phyloP scores from a whole-genome alignment of 2,888 invertebrate genomes.

The Lithosia quadra region DNA sequence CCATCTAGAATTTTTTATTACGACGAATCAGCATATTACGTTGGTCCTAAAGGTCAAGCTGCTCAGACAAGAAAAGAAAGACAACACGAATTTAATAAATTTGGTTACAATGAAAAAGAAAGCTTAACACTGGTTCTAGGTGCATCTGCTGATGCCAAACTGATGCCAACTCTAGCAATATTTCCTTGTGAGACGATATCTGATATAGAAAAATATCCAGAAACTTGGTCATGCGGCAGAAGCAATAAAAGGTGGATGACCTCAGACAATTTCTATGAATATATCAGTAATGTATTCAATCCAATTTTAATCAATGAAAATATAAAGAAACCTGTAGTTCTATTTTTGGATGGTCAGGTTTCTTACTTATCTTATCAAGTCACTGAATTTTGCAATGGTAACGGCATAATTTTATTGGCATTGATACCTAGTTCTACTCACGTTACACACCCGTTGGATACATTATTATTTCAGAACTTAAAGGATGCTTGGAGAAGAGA shows the following conservation, averaged over 20 bases:
- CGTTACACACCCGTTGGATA: constrained; percentile 13
- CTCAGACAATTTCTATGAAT: constrained; percentile 25
- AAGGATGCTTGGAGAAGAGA: constrained; percentile 19
- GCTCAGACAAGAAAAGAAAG: constrained; percentile 16
- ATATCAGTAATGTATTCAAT: constrained; percentile 22
- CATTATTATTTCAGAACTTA: constrained; percentile 27
- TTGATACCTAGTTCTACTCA: constrained; percentile 26
- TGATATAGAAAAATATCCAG: constrained; percentile 21
- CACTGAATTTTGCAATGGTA: constrained; percentile 24
- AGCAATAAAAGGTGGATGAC: constrained; percentile 31
- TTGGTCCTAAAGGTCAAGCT: constrained; percentile 21
- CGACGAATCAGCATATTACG: constrained; percentile 24
- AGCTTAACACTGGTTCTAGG: constrained; percentile 21
- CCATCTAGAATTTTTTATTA: constrained; percentile 24
- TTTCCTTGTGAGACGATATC: constrained; percentile 26
- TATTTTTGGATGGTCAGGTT: constrained; percentile 27
- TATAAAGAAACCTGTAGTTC: constrained; percentile 16
- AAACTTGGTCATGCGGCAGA: constrained; percentile 25
- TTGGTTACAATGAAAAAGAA: constrained; percentile 20
- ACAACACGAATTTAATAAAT: constrained; percentile 19
- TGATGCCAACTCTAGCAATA: constrained; percentile 26
- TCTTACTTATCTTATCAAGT: constrained; percentile 24
- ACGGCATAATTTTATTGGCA: constrained; percentile 25
- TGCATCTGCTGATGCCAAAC: constrained; percentile 25
- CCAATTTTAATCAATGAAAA: constrained; percentile 21